Evolutionary conservation across 2,888 invertebrate genomes (phyloP).

Genomic region (Hydropsyche betteni): DNA sequence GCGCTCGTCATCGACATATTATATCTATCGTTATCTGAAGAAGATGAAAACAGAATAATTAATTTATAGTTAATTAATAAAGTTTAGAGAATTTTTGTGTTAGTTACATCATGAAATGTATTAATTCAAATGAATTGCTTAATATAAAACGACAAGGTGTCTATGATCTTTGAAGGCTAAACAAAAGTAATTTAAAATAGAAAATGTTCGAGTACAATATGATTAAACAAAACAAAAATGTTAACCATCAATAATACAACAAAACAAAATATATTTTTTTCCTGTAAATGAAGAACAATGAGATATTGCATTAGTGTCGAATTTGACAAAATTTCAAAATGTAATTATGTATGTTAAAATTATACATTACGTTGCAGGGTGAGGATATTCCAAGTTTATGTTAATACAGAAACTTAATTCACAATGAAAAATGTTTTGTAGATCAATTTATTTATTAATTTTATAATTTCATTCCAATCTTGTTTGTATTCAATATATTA

Average conservation of each 20-base stretch:
- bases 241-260: slow-evolving; percentile 50
- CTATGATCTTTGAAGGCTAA: slow-evolving; percentile 53
- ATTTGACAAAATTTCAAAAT: too few species aligned
- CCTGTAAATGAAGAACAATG: slow-evolving; percentile 51
- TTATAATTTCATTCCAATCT: slow-evolving; percentile 48
- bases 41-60: too few species aligned
- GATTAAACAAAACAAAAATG: slow-evolving; percentile 50
- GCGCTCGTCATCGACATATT: too few species aligned
- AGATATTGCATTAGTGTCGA: too few species aligned
- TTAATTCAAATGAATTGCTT: slow-evolving; percentile 12
- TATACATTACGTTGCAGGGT: neutral
- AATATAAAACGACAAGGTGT: slow-evolving; percentile 59
- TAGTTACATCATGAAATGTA: slow-evolving; percentile 12
- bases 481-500: slow-evolving; percentile 53
- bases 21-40: too few species aligned
- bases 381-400: neutral
- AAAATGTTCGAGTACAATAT: slow-evolving; percentile 53
- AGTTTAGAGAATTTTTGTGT: too few species aligned
- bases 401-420: neutral
- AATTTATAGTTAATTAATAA: too few species aligned
- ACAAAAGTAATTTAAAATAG: slow-evolving; percentile 53
- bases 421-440: slow-evolving; percentile 52
- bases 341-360: too few species aligned
- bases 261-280: too few species aligned
- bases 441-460: slow-evolving; percentile 38